phyloP scores from a whole-genome alignment of 2,113 vertebrate genomes.

The Ophiodon elongatus region DNA sequence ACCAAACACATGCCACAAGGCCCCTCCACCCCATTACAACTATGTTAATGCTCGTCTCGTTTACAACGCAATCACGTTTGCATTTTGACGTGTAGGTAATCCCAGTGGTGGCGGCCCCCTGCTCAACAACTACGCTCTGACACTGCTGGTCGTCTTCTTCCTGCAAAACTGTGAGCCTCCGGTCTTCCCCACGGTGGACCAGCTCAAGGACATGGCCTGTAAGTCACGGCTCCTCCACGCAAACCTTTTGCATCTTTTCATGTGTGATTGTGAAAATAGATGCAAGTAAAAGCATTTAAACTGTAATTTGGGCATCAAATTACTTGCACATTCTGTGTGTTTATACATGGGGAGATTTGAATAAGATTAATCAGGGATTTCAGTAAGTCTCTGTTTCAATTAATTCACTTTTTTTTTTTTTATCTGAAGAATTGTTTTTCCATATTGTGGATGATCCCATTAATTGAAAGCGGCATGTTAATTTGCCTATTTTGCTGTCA shows the following conservation, averaged over 20 bases:
- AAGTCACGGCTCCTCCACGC: conserved; percentile 21
- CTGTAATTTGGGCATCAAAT: too few species aligned
- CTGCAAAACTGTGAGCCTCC: conserved; percentile 91
- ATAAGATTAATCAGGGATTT: too few species aligned
- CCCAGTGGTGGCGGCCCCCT: conserved; percentile 88
- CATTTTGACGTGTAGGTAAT: conserved; percentile 76
- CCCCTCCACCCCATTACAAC: not conserved
- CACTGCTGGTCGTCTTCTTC: conserved; percentile 90
- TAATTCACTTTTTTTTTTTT: too few species aligned
- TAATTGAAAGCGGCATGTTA: too few species aligned
- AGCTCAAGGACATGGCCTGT: conserved; percentile 89
- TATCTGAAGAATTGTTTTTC: too few species aligned
- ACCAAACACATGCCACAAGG: not conserved
- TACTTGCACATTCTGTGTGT: too few species aligned
- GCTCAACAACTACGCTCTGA: conserved; percentile 94
- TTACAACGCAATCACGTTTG: not conserved
- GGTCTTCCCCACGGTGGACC: conserved; percentile 86
- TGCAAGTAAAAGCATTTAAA: too few species aligned
- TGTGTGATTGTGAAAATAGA: too few species aligned
- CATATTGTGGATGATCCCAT: too few species aligned
- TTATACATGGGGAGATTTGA: too few species aligned
- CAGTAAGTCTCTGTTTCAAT: too few species aligned
- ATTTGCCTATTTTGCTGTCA: not conserved
- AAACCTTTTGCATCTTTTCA: too few species aligned
- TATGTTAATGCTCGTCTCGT: not conserved